Conservation (phyloP, 2,888 invertebrate species). For the Meloe dianella region DNA sequence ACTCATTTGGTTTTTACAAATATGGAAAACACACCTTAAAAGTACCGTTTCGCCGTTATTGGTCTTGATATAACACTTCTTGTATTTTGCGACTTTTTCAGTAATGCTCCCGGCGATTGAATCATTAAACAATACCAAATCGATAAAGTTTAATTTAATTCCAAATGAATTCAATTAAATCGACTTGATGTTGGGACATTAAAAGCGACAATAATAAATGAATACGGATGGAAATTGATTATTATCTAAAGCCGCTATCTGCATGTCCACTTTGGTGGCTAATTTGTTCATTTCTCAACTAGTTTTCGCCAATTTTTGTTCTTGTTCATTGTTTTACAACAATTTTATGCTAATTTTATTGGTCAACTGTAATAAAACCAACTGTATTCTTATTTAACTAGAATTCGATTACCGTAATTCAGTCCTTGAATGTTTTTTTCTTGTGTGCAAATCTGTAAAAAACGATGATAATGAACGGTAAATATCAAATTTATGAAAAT, state of each 20-base stretch:
- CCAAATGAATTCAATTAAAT: not conserved
- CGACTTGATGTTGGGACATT: too few relatives aligned
- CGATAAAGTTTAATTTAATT: not conserved
- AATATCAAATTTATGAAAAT: too few relatives aligned
- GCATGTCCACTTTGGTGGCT: too few relatives aligned
- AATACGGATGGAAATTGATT: too few relatives aligned
- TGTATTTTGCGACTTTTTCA: not conserved
- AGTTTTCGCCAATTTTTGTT: too few relatives aligned
- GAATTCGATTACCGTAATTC: not conserved
- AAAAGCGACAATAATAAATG: too few relatives aligned
- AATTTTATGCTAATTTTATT: not conserved
- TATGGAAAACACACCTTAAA: conserved; percentile 4
- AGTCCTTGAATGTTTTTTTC: not conserved
- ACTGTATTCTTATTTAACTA: not conserved
- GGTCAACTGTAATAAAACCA: not conserved
- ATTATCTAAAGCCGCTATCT: too few relatives aligned
- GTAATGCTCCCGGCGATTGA: not conserved
- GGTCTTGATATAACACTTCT: not conserved
- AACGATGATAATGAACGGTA: too few relatives aligned
- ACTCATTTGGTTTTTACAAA: not conserved
- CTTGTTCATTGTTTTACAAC: too few relatives aligned
- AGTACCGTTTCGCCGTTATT: conserved; percentile 1
- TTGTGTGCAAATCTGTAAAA: too few relatives aligned
- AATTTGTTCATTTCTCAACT: too few relatives aligned
- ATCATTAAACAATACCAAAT: too few relatives aligned